Evolutionary conservation across 2,888 invertebrate species (phyloP), one percentile per base, ranked within the genome.

Genomic region (Metacarcinus magister): DNA sequence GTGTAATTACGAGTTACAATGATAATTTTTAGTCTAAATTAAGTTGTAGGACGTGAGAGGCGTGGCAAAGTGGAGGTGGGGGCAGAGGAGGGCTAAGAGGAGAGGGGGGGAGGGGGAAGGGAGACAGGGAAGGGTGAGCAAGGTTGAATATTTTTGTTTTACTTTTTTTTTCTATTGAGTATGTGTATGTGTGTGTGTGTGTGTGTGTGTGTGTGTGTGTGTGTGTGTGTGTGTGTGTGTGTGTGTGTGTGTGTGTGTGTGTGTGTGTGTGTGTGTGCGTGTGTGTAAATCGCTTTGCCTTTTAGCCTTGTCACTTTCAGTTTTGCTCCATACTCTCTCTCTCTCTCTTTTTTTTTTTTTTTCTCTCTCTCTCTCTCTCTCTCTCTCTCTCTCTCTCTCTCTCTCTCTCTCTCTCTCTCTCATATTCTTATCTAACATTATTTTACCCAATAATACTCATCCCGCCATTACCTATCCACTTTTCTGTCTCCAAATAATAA

Each of bases 331-430:
- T 19, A 16, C 67, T 67, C 67, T 82, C 28, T 82, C 32, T 82
- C 82, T 82, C 82, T 82, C 82, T 82, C 82, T 82, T 32, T 82
- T 32, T 82, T 32, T 82, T 32, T 82, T 32, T 82, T 10, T 75
- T 28, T 75, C 75, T 75, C 75, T 75, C 75, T 75, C 75, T 75
- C 75, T 60, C 60, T 60, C 60, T 60, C 60, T 60, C 60, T 60
- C 60, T 60, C 60, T 60, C 60, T 60, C 60, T 60, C 60, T 60
- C 60, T 60, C 60, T 60, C 60, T 60, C 60, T 60, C 60, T 60
- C 60, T 60, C 60, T 60, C 60, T 60, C 60, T 60, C 60, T 60
- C 60, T 60, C 60, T 60, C 60, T 60, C 60, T 60, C 60, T 60
- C 10, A 46, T 10, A 46, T 60, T 10, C 19, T 19, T 60, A 19